Evolutionary conservation across 2,888 invertebrate genomes (phyloP), one percentile per base, ranked within the genome.

Genomic region (Tuta absoluta): DNA sequence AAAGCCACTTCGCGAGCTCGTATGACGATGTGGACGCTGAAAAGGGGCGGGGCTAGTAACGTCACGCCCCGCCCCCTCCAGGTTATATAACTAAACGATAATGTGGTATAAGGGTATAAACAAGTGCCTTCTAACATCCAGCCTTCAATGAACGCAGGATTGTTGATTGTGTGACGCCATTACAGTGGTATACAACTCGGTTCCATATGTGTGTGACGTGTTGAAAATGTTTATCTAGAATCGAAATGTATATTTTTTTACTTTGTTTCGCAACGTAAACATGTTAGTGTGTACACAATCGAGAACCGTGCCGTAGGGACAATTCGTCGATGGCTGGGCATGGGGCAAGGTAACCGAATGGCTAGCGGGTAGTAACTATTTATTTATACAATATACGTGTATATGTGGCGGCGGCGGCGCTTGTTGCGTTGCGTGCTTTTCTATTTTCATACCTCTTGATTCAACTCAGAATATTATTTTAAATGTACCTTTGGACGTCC

Each of bases 101-200:
- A 78, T 75, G 79, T 85, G 84, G 78, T 84, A 67, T 82, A 81
- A 82, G 86, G 87, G 87, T 89, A 85, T 84, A 80, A 89, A 88
- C 89, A 84, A 91, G 91, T 91, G 91, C 91, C 91, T 91, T 91
- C 85, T 84, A 80, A 85, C 87, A 85, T 89, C 89, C 89, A 90
- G 91, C 90, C 90, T 90, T 90, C 86, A 83, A 75, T 77, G 84
- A 83, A 80, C 75, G 85, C 85, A 81, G 87, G 87, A 84, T 87
- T 82, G 85, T 86, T 82, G 85, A 85, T 85, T 82, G 86, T 84
- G 83, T 78, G 77, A 82, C 79, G 78, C 72, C 73, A 75, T 75
- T 73, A 74, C 78, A 73, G 70, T 72, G 75, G 74, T 75, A 76
- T 77, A 77, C 76, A 75, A 73, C 68, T 66, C 67, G 64, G 64